Base-by-base conservation (phyloP, 2,113 vertebrate genomes). In the Stigmatopora argus region DNA sequence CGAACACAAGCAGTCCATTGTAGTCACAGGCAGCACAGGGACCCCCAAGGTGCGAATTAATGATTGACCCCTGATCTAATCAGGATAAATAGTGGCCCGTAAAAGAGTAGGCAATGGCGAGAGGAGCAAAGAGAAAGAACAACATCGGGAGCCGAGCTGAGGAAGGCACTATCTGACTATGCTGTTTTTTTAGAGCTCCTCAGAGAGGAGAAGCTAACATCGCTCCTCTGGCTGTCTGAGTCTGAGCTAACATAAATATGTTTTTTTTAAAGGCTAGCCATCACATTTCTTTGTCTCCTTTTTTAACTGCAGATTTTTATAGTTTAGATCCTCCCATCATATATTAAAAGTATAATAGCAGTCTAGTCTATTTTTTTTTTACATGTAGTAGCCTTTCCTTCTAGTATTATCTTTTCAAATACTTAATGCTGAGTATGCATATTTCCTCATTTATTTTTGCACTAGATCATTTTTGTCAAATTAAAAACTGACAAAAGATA, bases 1-100 rank as follows among this genome's bases (percentile, higher is more conserved):
- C 62, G 88, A 91, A 92, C 91, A 92, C 91, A 92, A 91, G 89
- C 81, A 78, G 76, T 79, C 88, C 85, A 90, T 92, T 92, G 90
- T 92, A 84, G 84, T 78, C 73, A 23, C 56, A 66, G 85, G 83
- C 85, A 79, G 72, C 77, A 70, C 75, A 61, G 71, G 84, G 89
- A 91, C 90, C 91, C 90, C 90, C 89, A 87, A 92, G 90, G 91
- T 92, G 90, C 75, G 89, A 92, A 92, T 92, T 92, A 92, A 92
- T 90, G 90, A 92, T 90, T 89, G 89, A 88, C 87, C 88, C 86
- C 90, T 89, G 90, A 90, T 90, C 89, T 90, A 92, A 90, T 91
- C 89, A 90, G 90, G 87, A 91, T 91, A 90, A 91, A 92, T 90
- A 91, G 88, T 86, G 86, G 87, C 89, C 85, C 78, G 80, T 89